Conservation (phyloP, 2,797 vertebrate species). For the Rhodeus uyekii region DNA sequence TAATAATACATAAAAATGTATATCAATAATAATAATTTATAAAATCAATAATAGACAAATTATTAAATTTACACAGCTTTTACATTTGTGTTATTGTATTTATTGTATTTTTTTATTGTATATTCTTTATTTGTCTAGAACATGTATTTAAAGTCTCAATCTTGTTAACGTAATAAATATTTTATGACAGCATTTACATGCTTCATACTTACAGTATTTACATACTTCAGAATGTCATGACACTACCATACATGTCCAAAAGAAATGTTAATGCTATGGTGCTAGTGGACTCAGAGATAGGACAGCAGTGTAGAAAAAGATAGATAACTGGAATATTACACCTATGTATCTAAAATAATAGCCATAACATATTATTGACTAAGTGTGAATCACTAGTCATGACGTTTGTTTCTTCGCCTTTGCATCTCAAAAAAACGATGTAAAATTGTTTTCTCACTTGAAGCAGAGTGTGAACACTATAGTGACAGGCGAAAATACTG, state of each 20-base stretch:
- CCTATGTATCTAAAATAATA: conserved; percentile 3
- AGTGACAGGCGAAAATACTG: background rate
- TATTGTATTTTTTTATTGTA: background rate
- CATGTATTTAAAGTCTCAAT: background rate
- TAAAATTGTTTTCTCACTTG: conserved; percentile 8
- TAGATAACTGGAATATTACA: background rate
- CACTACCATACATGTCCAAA: background rate
- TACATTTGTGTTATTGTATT: background rate
- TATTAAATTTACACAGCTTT: background rate
- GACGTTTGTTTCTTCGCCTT: background rate
- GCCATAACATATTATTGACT: conserved; percentile 4
- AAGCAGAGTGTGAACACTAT: background rate
- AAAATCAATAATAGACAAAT: background rate
- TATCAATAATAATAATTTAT: background rate
- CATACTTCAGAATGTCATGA: background rate
- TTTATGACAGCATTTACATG: background rate
- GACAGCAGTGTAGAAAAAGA: background rate
- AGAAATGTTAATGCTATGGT: background rate
- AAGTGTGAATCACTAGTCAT: conserved; percentile 14
- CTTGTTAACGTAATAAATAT: background rate
- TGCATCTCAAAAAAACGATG: background rate
- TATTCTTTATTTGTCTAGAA: background rate
- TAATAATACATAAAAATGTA: background rate
- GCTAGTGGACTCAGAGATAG: background rate
- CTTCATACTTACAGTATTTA: no score